Evolutionary conservation across 2,888 invertebrate genomes (phyloP).

Genomic region (Drosophila kuntzei): DNA sequence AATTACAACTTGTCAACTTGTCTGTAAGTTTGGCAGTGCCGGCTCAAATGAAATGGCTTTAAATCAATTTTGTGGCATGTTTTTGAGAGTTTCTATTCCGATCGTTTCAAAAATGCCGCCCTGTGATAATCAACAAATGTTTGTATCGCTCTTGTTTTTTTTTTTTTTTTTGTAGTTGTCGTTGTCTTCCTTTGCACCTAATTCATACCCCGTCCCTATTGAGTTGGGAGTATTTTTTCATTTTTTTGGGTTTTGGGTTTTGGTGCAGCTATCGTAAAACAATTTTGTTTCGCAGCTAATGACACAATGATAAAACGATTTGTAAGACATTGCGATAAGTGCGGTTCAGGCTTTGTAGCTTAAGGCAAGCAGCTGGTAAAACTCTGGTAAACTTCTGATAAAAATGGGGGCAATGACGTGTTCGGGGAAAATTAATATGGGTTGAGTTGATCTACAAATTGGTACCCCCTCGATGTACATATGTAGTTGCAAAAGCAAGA

Average conservation of each 20-base stretch:
- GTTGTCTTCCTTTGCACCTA: constrained; percentile 28
- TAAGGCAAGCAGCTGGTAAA: constrained; percentile 51
- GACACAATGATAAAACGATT: constrained; percentile 81
- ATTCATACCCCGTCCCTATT: constrained; percentile 3
- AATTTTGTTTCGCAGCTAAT: constrained; percentile 72
- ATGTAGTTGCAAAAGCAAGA: neutral
- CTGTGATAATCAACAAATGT: constrained; percentile 70
- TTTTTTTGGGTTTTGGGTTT: constrained; percentile 12
- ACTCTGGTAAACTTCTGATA: constrained; percentile 26
- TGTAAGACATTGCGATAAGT: constrained; percentile 80
- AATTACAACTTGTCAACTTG: constrained; percentile 78
- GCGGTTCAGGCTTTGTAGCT: constrained; percentile 79
- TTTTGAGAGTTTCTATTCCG: constrained; percentile 41
- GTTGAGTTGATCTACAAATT: constrained; percentile 16
- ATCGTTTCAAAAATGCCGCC: constrained; percentile 69
- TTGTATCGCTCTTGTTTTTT: constrained; percentile 26
- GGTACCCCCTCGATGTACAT: neutral
- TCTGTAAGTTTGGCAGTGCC: constrained; percentile 58
- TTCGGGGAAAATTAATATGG: constrained; percentile 31
- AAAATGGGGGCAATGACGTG: constrained; percentile 22
- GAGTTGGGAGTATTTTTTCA: constrained; percentile 10
- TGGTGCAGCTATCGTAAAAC: constrained; percentile 71
- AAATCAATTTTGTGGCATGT: constrained; percentile 70
- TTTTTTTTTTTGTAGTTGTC: constrained; percentile 33
- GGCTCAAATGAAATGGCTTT: constrained; percentile 69